These are phyloP conservation scores for Montifringilla adamsi DNA, from an alignment of 2,113 vertebrate genomes.

Conservation along the genomic window DNA sequence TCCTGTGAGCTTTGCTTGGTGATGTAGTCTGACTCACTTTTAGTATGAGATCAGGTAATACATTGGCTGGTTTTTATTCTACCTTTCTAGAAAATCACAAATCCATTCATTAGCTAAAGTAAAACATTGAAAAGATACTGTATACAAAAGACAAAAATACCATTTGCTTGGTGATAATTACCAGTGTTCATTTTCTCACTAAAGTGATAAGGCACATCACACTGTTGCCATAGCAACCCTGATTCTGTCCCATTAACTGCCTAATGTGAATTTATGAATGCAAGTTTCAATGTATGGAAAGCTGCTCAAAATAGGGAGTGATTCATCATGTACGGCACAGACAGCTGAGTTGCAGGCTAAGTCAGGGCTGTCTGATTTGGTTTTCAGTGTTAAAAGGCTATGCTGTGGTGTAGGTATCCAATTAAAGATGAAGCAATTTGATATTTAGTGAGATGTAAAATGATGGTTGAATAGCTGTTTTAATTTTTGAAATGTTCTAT, in stretches of 20 bases:
- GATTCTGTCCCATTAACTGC: constrained; percentile 72
- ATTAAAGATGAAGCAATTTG: not conserved
- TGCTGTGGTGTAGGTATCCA: not conserved
- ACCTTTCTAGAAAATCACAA: not conserved
- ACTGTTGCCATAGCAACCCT: constrained; percentile 78
- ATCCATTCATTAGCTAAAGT: constrained; percentile 37
- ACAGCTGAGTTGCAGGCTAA: constrained; percentile 28
- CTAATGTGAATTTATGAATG: constrained; percentile 77
- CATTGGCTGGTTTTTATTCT: not conserved
- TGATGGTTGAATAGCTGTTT: not conserved
- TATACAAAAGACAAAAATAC: constrained; percentile 52
- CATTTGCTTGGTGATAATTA: constrained; percentile 74
- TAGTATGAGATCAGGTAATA: not conserved
- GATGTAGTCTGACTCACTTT: not conserved
- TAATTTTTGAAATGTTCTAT: not conserved
- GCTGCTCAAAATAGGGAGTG: constrained; percentile 44
- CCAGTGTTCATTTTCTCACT: constrained; percentile 66
- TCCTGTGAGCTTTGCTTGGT: not conserved
- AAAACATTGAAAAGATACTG: constrained; percentile 11
- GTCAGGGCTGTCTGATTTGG: not conserved
- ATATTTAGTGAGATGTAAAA: not conserved
- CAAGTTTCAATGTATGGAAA: constrained; percentile 46
- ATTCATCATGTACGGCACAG: constrained; percentile 39
- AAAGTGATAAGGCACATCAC: constrained; percentile 59
- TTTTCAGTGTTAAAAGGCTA: not conserved